A percentile compares a stretch with the other conserved stretches of the same genome.
These are phyloP conservation scores for Sminthopsis crassicaudata DNA, from an alignment of 2,113 vertebrate species.

Conservation along the genomic window DNA sequence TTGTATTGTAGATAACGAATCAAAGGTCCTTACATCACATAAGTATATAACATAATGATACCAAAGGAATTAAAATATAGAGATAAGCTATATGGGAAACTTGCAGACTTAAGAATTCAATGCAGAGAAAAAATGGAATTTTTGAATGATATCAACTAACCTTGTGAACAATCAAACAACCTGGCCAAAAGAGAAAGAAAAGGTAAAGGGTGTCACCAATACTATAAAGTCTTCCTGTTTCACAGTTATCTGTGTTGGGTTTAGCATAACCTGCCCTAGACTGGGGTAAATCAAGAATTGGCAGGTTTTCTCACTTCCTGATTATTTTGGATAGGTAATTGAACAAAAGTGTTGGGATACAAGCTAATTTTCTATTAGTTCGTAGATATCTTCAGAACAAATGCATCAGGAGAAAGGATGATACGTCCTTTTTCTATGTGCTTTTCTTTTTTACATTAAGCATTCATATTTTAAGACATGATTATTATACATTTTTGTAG, in stretches of 20 bases:
- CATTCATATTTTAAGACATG: background rate
- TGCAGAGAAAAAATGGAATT: background rate
- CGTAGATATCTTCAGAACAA: background rate
- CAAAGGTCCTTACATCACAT: background rate
- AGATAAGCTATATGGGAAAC: background rate
- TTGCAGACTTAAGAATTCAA: background rate
- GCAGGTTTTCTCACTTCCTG: background rate
- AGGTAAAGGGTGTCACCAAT: background rate
- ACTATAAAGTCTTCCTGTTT: background rate
- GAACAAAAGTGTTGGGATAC: background rate
- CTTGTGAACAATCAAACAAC: background rate
- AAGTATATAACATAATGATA: background rate
- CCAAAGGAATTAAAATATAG: background rate
- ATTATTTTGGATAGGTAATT: background rate
- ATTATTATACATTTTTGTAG: background rate
- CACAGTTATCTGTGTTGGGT: background rate
- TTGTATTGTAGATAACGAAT: background rate
- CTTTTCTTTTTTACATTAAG: background rate
- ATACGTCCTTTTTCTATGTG: background rate
- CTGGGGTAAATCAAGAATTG: background rate
- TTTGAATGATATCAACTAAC: background rate
- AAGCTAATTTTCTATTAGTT: background rate
- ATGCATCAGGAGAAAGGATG: background rate
- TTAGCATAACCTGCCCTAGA: background rate
- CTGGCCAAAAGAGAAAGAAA: background rate